Conservation (phyloP, 1,140 invertebrate genomes). For the Melipona quadrifasciata region DNA sequence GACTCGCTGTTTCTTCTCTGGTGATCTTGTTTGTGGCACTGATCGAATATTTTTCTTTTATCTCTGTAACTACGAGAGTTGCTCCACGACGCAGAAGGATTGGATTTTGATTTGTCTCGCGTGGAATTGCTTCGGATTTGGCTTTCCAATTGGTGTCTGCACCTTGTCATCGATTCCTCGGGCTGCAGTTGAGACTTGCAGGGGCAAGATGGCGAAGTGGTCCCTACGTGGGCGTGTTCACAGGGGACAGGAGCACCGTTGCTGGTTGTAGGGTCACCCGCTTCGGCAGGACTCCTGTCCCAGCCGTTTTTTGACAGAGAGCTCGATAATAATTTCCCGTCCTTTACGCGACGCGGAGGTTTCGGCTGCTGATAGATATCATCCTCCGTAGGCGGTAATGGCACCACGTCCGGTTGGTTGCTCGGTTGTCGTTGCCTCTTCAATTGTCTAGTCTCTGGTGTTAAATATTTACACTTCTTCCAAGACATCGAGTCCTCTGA, state of each 20-base stretch:
- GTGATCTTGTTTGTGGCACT: not conserved
- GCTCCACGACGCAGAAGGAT: not conserved
- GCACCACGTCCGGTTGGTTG: conserved; percentile 85
- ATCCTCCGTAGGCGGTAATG: conserved; percentile 82
- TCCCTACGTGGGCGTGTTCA: conserved; percentile 71
- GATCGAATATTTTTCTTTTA: not conserved
- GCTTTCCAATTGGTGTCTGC: not conserved
- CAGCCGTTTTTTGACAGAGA: conserved; percentile 84
- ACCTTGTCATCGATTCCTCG: not conserved
- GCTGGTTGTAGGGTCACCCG: conserved; percentile 79
- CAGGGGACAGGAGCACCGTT: conserved; percentile 76
- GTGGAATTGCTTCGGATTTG: too few relatives aligned
- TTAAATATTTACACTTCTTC: conserved; percentile 72
- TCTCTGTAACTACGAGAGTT: not conserved
- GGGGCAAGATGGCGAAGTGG: conserved; percentile 41
- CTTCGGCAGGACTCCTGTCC: conserved; percentile 82
- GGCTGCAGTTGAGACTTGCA: not conserved
- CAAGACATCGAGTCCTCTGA: conserved; percentile 68
- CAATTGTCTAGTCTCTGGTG: conserved; percentile 82
- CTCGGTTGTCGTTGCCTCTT: conserved; percentile 83
- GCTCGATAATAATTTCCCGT: conserved; percentile 54
- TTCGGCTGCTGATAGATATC: conserved; percentile 85
- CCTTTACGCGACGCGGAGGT: conserved; percentile 82
- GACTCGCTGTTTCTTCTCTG: not conserved
- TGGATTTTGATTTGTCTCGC: not conserved